Conservation (phyloP, 1,140 invertebrate genomes). For the Stratiolaelaps scimitus region DNA sequence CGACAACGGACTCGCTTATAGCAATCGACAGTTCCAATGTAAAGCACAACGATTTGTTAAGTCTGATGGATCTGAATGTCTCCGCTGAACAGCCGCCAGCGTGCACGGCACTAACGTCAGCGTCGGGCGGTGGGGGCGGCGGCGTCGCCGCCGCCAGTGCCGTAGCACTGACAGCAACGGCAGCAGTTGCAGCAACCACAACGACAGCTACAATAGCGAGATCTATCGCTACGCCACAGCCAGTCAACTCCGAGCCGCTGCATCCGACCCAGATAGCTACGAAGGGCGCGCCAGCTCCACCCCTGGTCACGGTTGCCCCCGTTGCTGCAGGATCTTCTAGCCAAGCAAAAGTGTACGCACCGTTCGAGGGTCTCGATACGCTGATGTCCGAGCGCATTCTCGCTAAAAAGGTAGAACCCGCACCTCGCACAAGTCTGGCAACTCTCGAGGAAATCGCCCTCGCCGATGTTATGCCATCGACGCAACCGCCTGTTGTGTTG, state of each 20-base stretch:
- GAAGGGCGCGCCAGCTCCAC: neutral
- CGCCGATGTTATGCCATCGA: slow-evolving; percentile 2
- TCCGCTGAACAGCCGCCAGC: neutral
- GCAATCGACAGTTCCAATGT: neutral
- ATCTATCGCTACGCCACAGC: neutral
- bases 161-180: neutral
- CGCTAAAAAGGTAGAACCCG: neutral
- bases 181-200: neutral
- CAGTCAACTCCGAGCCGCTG: neutral
- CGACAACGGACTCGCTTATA: slow-evolving; percentile 3
- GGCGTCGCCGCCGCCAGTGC: neutral
- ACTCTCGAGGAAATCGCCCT: neutral
- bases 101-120: too few relatives aligned
- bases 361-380: slow-evolving; percentile 18
- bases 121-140: neutral
- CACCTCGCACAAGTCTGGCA: neutral
- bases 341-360: slow-evolving; percentile 1
- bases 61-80: slow-evolving; percentile 16
- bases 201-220: too few relatives aligned
- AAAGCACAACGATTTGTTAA: slow-evolving; percentile 2
- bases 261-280: neutral
- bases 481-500: slow-evolving; percentile 11
- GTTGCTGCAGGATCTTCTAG: too few relatives aligned
- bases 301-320: too few relatives aligned
- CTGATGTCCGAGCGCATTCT: slow-evolving; percentile 18